These are phyloP conservation scores for Chaunax sp. DNA, from an alignment of 2,797 vertebrate species.

Conservation along the genomic window DNA sequence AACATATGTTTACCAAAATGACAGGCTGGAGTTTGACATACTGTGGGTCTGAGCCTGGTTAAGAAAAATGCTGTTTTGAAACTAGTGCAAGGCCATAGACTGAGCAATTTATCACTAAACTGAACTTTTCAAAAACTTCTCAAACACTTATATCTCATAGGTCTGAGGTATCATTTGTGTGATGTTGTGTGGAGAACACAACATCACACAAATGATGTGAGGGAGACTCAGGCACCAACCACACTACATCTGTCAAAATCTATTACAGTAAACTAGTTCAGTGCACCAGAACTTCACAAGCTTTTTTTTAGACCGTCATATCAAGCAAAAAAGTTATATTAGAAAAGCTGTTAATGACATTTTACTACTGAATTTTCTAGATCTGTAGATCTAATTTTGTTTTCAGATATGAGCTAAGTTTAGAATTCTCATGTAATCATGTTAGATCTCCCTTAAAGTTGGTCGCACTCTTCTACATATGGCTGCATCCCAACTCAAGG, in stretches of 20 bases:
- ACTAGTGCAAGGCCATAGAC: constrained; percentile 41
- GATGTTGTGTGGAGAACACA: constrained; percentile 58
- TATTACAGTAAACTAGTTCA: constrained; percentile 60
- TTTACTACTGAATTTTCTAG: constrained; percentile 29
- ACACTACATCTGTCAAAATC: constrained; percentile 55
- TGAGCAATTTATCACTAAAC: constrained; percentile 51
- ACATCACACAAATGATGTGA: no score
- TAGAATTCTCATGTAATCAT: background rate
- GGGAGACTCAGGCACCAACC: constrained; percentile 47
- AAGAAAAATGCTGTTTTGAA: constrained; percentile 67
- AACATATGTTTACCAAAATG: constrained; percentile 38
- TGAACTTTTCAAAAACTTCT: constrained; percentile 56
- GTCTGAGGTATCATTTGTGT: constrained; percentile 63
- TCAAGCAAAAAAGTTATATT: constrained; percentile 43
- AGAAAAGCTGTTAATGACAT: constrained; percentile 33
- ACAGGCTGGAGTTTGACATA: constrained; percentile 28
- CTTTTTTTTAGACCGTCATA: constrained; percentile 42
- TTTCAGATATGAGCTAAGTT: background rate
- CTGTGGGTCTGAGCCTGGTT: constrained; percentile 15
- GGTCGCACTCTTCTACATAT: background rate
- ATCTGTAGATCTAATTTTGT: constrained; percentile 3
- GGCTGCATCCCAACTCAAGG: background rate
- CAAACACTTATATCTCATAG: constrained; percentile 46
- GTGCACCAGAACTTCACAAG: constrained; percentile 38
- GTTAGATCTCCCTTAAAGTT: background rate